Percentiles rank a stretch among this genome's conserved stretches.
phyloP scores from a whole-genome alignment of 2,888 invertebrate genomes.

The Aleiodes leptofemur region DNA sequence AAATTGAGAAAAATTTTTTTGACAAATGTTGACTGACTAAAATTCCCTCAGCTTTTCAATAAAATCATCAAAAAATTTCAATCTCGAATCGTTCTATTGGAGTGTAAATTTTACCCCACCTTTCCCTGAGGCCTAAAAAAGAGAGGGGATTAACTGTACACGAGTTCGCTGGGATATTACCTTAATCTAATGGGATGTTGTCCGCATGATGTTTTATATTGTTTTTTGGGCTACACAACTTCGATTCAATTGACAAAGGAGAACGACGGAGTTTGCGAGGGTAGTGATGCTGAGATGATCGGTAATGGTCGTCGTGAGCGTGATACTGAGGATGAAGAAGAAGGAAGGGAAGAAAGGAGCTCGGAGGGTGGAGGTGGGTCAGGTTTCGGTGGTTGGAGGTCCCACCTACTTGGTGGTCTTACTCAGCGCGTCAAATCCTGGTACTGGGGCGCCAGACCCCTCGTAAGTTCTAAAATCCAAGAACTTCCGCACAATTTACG shows the following conservation, averaged over 20 bases:
- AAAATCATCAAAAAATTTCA: no score
- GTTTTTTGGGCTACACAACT: conserved; percentile 17
- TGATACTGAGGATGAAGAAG: conserved; percentile 73
- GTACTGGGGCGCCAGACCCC: conserved; percentile 96
- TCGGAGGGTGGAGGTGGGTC: conserved; percentile 74
- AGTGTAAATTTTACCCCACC: no score
- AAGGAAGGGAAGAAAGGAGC: conserved; percentile 73
- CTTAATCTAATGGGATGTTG: conserved; percentile 22
- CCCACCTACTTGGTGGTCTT: conserved; percentile 93
- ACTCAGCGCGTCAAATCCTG: conserved; percentile 97
- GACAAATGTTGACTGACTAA: no score
- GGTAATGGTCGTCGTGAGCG: conserved; percentile 73
- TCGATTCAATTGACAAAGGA: conserved; percentile 60
- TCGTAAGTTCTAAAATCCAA: conserved; percentile 84
- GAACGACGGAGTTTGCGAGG: conserved; percentile 73
- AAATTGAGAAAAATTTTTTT: no score
- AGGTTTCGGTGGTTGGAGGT: conserved; percentile 88
- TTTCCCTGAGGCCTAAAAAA: no score
- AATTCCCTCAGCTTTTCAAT: no score
- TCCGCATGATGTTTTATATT: conserved; percentile 38
- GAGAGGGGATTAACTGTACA: no score
- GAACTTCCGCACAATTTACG: conserved; percentile 46
- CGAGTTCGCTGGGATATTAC: no score
- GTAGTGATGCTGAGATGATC: conserved; percentile 75
- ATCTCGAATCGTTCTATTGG: no score